Evolutionary conservation across 2,888 invertebrate genomes (phyloP).

Genomic region (Aphrophora alni): DNA sequence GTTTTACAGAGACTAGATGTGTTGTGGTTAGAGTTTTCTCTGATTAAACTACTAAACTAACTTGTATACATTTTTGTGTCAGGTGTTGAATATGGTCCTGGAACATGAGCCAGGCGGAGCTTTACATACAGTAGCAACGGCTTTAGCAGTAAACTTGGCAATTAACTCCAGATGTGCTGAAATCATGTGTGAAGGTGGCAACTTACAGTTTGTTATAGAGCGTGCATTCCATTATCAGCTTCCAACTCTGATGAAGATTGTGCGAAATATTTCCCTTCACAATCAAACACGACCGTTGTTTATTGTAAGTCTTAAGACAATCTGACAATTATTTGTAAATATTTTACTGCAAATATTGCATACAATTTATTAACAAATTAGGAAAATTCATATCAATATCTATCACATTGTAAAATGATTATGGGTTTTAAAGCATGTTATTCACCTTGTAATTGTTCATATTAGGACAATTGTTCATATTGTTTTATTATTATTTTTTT

Average conservation of each 20-base stretch:
- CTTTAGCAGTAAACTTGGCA: constrained; percentile 91
- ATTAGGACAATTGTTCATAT: too few relatives aligned
- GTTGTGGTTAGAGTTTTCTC: too few relatives aligned
- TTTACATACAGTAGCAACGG: constrained; percentile 70
- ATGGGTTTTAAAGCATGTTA: too few relatives aligned
- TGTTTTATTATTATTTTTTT: too few relatives aligned
- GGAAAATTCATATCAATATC: too few relatives aligned
- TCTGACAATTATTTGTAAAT: too few relatives aligned
- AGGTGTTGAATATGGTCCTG: constrained; percentile 80
- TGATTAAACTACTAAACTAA: too few relatives aligned
- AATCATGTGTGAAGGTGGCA: constrained; percentile 83
- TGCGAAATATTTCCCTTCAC: constrained; percentile 93
- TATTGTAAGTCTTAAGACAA: constrained; percentile 65
- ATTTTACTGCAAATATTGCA: too few relatives aligned
- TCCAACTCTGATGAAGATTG: constrained; percentile 88
- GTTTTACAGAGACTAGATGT: too few relatives aligned
- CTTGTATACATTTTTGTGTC: constrained; percentile 28
- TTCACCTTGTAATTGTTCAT: too few relatives aligned
- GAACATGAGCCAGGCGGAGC: constrained; percentile 69
- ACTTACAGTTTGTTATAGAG: constrained; percentile 83
- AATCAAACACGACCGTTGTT: constrained; percentile 80
- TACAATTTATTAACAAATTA: too few relatives aligned
- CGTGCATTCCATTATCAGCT: constrained; percentile 88
- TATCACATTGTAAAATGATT: too few relatives aligned
- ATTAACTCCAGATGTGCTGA: constrained; percentile 89